These are phyloP conservation scores for Peromyscus polionotus DNA, from an alignment of 2,113 vertebrate species.

Conservation along the genomic window DNA sequence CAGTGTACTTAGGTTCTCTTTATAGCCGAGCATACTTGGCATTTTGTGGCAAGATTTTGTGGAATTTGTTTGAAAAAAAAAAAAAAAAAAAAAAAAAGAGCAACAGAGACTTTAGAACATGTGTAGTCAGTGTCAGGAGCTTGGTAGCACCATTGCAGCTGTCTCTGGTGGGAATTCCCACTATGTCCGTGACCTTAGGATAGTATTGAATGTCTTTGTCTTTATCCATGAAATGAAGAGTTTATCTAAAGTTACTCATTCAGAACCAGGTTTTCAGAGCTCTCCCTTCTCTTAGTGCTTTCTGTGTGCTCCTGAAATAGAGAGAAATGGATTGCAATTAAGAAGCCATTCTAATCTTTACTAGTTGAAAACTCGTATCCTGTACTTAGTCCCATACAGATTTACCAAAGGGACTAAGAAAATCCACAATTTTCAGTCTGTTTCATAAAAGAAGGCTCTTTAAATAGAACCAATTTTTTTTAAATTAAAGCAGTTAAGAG, in stretches of 20 bases:
- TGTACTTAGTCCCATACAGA: neutral
- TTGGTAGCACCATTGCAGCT: neutral
- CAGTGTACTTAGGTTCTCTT: neutral
- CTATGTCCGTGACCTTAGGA: neutral
- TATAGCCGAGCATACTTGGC: neutral
- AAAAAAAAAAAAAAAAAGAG: neutral
- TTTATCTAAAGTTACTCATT: neutral
- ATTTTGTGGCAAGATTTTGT: constrained; percentile 41
- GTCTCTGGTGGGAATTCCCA: neutral
- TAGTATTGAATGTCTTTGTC: neutral
- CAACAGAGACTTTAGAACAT: neutral
- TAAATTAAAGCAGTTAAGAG: neutral
- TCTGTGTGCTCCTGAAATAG: constrained; percentile 46
- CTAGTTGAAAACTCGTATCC: neutral
- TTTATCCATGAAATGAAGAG: constrained; percentile 8
- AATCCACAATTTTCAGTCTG: neutral
- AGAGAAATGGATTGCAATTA: neutral
- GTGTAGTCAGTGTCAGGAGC: neutral
- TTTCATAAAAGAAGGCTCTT: constrained; percentile 39
- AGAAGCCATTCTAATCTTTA: constrained; percentile 45
- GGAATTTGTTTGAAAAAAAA: constrained; percentile 32
- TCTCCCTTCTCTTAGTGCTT: neutral
- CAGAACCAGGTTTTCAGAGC: neutral
- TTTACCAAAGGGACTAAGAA: neutral
- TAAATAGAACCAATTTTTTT: constrained; percentile 40